These are phyloP conservation scores for Chymomyza fuscimana DNA, from an alignment of 2,888 invertebrate species.

Conservation along the genomic window DNA sequence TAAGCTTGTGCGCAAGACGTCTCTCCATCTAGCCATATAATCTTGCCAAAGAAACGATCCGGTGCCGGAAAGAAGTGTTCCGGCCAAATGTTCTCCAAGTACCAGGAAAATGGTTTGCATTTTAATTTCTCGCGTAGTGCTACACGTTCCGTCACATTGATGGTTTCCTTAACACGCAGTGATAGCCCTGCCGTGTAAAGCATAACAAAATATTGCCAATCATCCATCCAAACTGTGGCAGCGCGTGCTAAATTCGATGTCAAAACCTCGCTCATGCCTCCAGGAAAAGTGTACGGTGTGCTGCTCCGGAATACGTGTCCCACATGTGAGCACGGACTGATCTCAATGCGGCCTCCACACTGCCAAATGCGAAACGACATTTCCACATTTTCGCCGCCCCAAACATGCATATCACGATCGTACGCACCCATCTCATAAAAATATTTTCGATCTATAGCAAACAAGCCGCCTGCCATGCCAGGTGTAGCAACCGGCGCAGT, in stretches of 20 bases:
- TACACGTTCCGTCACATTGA: slow-evolving; percentile 83
- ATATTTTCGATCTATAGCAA: slow-evolving; percentile 90
- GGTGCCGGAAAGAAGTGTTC: slow-evolving; percentile 96
- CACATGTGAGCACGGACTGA: slow-evolving; percentile 95
- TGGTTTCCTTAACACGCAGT: slow-evolving; percentile 54
- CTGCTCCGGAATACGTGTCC: slow-evolving; percentile 95
- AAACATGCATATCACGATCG: slow-evolving; percentile 93
- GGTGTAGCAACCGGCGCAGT: slow-evolving; percentile 89
- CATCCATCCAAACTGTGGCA: slow-evolving; percentile 98
- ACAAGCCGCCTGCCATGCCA: slow-evolving; percentile 95
- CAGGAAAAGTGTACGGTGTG: slow-evolving; percentile 97
- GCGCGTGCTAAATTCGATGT: slow-evolving; percentile 95
- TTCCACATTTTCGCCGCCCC: slow-evolving; percentile 99
- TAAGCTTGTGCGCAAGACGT: slow-evolving; percentile 72
- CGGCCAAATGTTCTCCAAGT: slow-evolving; percentile 96
- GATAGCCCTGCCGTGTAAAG: slow-evolving; percentile 87
- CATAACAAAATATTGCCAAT: slow-evolving; percentile 95
- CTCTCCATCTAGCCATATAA: slow-evolving; percentile 80
- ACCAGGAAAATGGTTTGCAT: slow-evolving; percentile 96
- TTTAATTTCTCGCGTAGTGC: slow-evolving; percentile 85
- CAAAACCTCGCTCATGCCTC: slow-evolving; percentile 89
- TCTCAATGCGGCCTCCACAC: slow-evolving; percentile 94
- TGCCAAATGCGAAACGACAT: slow-evolving; percentile 98
- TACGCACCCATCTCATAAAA: slow-evolving; percentile 94
- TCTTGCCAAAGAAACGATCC: slow-evolving; percentile 93